Base-by-base conservation (phyloP, 2,113 vertebrate species). In the Seriola dumerili region DNA sequence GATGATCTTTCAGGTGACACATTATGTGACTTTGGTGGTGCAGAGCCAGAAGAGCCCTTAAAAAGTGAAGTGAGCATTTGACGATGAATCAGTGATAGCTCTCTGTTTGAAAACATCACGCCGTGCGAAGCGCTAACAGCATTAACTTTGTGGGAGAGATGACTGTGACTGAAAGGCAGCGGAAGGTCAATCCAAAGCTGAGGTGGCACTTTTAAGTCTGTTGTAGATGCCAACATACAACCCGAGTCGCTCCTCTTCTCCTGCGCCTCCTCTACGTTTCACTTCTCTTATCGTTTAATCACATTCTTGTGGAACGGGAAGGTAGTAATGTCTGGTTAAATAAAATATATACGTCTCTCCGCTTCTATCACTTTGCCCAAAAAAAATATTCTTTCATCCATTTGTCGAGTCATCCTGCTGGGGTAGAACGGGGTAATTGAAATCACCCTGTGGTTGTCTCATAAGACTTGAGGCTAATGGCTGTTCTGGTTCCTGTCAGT, bases 371-470 rank as follows among this genome's bases (percentile, higher is more conserved):
- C 58, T 81, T 80, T 38, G 3, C 10, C 72, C 72, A 16, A 73
- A 85, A 80, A 29, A 73, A 85, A 78, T 72, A 77, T 79, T 76
- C 74, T 78, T 83, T 87, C 64, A 69, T 83, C 80, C 73, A 69
- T 79, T 82, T 85, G 68, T 42, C 12, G 63, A 55, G 80, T 80
- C 52, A 63, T 79, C 67, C 85, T 67, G 84, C 67, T 36, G 87
- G 72, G 85, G 77, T 46, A 69, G 65, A 86, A 85, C 48, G 34
- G 90, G 86, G 85, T 93, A 93, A 93, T 89, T 90, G 90, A 94
- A 91, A 92, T 89, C 86, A 78, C 87, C 88, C 91, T 64, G 81
- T 88, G 88, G 91, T 90, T 90, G 87, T 93, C 86, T 92, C 84
- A 76, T 72, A 85, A 81, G 89, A 89, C 88, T 91, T 50, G 64